These are phyloP conservation scores for Drosophila nr. perissopoda DNA, from an alignment of 2,888 invertebrate genomes.

Conservation along the genomic window DNA sequence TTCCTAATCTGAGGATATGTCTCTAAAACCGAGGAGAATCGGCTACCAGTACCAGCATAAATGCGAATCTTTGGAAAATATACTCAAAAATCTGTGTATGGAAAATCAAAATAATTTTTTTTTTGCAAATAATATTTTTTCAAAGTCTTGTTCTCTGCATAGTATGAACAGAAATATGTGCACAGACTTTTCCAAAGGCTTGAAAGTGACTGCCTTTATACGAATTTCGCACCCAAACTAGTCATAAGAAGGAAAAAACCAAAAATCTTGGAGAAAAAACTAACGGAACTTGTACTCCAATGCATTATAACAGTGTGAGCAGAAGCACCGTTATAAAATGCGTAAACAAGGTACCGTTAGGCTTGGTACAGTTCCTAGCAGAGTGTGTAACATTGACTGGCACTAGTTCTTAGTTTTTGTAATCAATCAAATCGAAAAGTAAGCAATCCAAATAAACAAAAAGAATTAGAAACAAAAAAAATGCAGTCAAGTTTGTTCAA, in stretches of 20 bases:
- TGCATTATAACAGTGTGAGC: neutral
- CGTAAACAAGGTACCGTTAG: neutral
- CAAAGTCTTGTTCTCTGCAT: neutral
- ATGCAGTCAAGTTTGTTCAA: conserved; percentile 12
- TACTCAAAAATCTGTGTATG: neutral
- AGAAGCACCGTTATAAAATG: too few species aligned
- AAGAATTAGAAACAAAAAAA: neutral
- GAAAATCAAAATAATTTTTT: neutral
- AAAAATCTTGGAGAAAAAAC: too few species aligned
- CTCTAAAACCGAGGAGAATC: neutral
- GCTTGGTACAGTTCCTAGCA: too few species aligned
- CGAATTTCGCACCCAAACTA: neutral
- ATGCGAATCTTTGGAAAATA: neutral
- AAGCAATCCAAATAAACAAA: neutral
- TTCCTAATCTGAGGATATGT: neutral
- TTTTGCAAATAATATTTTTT: neutral
- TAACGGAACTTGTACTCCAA: neutral
- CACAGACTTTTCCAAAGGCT: neutral
- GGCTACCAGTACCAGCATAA: neutral
- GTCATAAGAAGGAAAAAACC: too few species aligned
- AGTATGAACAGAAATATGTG: neutral
- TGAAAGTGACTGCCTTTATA: too few species aligned
- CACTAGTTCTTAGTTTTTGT: neutral
- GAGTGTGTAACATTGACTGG: neutral
- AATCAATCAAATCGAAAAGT: neutral